phyloP scores from a whole-genome alignment of 2,797 vertebrate genomes.

The Streptopelia turtur region DNA sequence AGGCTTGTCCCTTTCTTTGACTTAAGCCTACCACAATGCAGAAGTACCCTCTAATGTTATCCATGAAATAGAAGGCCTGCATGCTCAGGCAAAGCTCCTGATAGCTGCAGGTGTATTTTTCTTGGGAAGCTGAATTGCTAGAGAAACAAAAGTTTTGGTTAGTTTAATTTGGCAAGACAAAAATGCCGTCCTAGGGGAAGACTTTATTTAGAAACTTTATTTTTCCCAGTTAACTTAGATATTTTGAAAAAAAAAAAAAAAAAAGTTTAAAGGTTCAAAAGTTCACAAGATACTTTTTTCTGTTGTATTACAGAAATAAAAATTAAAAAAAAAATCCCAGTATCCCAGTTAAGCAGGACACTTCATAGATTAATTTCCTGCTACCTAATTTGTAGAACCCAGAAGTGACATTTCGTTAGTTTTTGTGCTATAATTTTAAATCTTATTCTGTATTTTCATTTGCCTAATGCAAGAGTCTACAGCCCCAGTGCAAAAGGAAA shows the following conservation, averaged over 20 bases:
- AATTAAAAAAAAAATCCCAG: not conserved
- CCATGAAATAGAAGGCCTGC: constrained; percentile 24
- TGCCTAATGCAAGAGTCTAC: not conserved
- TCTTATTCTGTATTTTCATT: not conserved
- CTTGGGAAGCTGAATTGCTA: constrained; percentile 78
- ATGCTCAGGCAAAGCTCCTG: constrained; percentile 39
- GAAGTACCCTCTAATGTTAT: constrained; percentile 61
- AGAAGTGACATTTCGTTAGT: not conserved
- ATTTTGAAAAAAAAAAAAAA: constrained; percentile 54
- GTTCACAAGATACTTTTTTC: constrained; percentile 52
- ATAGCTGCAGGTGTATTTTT: constrained; percentile 82
- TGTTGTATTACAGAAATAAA: constrained; percentile 20
- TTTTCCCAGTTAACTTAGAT: constrained; percentile 75
- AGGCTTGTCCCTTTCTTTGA: constrained; percentile 27
- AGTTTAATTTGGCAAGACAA: constrained; percentile 78
- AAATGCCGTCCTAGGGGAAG: constrained; percentile 76
- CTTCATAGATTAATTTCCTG: constrained; percentile 14
- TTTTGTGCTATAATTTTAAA: not conserved
- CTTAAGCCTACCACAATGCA: constrained; percentile 12
- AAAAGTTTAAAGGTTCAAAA: constrained; percentile 70
- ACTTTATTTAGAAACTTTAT: constrained; percentile 82
- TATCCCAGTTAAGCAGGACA: not conserved
- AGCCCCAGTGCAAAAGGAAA: not conserved
- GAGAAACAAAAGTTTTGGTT: constrained; percentile 82
- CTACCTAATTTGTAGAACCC: not conserved